These are phyloP conservation scores for Asarcornis scutulata DNA, from an alignment of 2,113 vertebrate species.

Conservation along the genomic window DNA sequence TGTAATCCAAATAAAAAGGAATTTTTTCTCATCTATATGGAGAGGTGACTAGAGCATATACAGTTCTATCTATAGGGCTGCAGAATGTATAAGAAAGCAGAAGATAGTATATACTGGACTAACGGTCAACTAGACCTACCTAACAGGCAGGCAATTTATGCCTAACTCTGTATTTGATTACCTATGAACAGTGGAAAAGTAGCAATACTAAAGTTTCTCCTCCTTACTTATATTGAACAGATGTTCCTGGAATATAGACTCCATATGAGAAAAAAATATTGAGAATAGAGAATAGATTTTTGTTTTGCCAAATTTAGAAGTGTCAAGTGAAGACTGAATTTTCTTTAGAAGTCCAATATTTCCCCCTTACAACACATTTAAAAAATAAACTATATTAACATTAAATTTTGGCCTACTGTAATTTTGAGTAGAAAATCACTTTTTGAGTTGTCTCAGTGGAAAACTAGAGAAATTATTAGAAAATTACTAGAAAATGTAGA, in stretches of 20 bases:
- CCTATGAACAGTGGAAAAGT: not conserved
- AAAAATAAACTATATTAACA: not conserved
- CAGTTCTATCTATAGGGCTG: not conserved
- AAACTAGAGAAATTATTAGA: too few species aligned
- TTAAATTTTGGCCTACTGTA: not conserved
- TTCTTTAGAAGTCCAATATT: not conserved
- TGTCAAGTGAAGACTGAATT: not conserved
- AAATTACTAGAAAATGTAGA: not conserved
- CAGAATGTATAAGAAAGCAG: not conserved
- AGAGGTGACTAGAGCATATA: not conserved
- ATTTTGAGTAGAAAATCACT: not conserved
- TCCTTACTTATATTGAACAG: not conserved
- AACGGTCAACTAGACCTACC: not conserved
- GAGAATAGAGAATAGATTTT: not conserved
- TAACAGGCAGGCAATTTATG: not conserved
- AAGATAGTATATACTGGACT: not conserved
- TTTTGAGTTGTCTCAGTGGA: not conserved
- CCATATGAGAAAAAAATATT: not conserved
- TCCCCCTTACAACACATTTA: not conserved
- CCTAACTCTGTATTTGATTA: not conserved
- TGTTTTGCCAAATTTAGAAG: not conserved
- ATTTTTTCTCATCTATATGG: not conserved
- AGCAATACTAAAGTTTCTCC: not conserved
- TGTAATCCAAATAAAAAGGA: slow-evolving; percentile 22
- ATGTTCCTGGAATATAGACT: not conserved